phyloP scores from a whole-genome alignment of 2,888 invertebrate species.

The Scaptomyza cyrtandrae region DNA sequence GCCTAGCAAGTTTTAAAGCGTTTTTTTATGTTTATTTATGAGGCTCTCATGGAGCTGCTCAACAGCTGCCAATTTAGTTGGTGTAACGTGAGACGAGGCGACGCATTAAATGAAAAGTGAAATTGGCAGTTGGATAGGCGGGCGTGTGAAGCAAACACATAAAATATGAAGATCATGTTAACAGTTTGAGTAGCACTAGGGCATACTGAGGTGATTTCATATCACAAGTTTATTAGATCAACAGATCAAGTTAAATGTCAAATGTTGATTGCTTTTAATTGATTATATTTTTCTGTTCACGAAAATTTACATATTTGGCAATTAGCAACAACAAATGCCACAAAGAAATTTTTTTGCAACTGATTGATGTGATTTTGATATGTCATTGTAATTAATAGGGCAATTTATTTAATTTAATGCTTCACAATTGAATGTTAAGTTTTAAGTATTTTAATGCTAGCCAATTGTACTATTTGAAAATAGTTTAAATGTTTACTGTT shows the following conservation, averaged over 20 bases:
- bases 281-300: conserved; percentile 46
- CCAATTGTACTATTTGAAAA: neutral
- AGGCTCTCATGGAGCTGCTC: conserved; percentile 19
- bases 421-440: conserved; percentile 37
- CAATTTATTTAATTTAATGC: conserved; percentile 20
- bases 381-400: conserved; percentile 6
- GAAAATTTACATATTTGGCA: conserved; percentile 75
- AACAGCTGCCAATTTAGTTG: conserved; percentile 48
- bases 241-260: conserved; percentile 45
- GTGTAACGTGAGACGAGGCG: conserved; percentile 65
- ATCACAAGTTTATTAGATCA: conserved; percentile 41
- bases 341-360: conserved; percentile 14
- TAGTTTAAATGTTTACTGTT: neutral
- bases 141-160: conserved; percentile 62
- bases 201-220: conserved; percentile 28
- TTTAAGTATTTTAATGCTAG: neutral
- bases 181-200: conserved; percentile 45
- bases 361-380: conserved; percentile 70
- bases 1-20: conserved; percentile 58
- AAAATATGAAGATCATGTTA: neutral
- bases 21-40: conserved; percentile 76
- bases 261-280: conserved; percentile 67
- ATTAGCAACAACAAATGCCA: conserved; percentile 44
- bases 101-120: conserved; percentile 65
- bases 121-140: conserved; percentile 56